Percentiles rank a stretch among this genome's conserved stretches.
Conservation (phyloP, 2,113 vertebrate species). For the Malurus alboscapulatus region DNA sequence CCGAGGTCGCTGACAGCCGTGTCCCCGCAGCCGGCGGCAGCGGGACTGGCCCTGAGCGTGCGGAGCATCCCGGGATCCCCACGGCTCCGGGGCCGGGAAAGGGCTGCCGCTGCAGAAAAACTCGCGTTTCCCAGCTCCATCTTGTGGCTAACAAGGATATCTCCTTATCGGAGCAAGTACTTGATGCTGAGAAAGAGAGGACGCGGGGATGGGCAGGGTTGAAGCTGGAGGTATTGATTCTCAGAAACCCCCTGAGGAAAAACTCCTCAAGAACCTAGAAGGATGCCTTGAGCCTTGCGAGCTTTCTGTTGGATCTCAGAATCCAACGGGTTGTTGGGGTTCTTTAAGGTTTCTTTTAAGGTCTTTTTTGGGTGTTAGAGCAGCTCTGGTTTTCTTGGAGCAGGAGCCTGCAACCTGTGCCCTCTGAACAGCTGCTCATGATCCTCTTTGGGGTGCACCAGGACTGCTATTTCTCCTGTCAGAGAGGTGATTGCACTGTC, state of each 20-base stretch:
- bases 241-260: rapidly evolving
- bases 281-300: not conserved
- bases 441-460: not conserved
- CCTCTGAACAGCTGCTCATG: rapidly evolving
- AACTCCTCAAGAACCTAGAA: not conserved
- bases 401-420: not conserved
- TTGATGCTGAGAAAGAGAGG: rapidly evolving
- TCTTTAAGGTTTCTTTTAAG: rapidly evolving
- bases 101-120: rapidly evolving
- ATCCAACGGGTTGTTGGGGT: rapidly evolving
- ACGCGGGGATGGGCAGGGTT: rapidly evolving
- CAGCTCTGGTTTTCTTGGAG: not conserved
- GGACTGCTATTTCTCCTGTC: not conserved
- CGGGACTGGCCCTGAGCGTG: rapidly evolving
- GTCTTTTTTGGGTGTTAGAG: rapidly evolving
- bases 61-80: rapidly evolving
- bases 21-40: not conserved
- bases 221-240: too few species aligned
- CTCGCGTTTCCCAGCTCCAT: not conserved
- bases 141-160: not conserved
- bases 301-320: not conserved
- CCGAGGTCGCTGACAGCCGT: not conserved
- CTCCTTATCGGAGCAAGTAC: not conserved
- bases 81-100: rapidly evolving
- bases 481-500: not conserved